Evolutionary conservation across 1,140 invertebrate genomes (phyloP), one percentile per base, ranked within the genome.

Genomic region (Drosophila neocordata): DNA sequence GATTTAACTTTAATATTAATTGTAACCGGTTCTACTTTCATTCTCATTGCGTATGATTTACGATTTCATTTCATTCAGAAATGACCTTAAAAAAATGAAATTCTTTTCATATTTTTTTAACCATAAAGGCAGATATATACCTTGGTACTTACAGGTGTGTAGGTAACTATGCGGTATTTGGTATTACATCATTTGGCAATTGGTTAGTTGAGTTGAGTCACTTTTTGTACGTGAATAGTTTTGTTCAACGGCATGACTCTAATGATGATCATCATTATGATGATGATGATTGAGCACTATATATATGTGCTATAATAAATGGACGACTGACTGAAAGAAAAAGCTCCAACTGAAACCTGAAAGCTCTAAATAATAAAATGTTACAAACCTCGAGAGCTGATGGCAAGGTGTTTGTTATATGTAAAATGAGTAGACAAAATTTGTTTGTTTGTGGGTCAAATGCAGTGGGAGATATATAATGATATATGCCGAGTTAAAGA

Each of bases 281-380:
- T 58, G 65, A 61, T 68, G 83, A 82, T 87, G 83, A 87, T 73
- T 65, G 82, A 78, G 82, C 82, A 88, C 78, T 87, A 18, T 82
- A 71, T 87, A 15, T 82, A 71, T 77, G 66, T 69, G 38, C 73
- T 70, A 71, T 65, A 66, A 68, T 34, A 38, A 62, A 60, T 66
- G 69, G 64, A 62, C 73, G 6, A 18, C 57, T 8, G 53, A 72
- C 34, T 35, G 34, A 35, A 35, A 35, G 41, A 20, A 69, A 85
- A 88, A 88, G 82, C 82, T 87, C 73, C 56, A 69, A 73, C 48
- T 27, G 56, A 87, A 87, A 87, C 79, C 83, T 87, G 64, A 48
- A 53, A 58, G n/a, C 61, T 87, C 69, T 11, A 48, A 48, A 20
- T 48, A 48, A 8, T 15, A 48, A 79, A 27, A 53, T 34, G 61